These are phyloP conservation scores for Triplophysa dalaica DNA, from an alignment of 2,113 vertebrate genomes.

Conservation along the genomic window DNA sequence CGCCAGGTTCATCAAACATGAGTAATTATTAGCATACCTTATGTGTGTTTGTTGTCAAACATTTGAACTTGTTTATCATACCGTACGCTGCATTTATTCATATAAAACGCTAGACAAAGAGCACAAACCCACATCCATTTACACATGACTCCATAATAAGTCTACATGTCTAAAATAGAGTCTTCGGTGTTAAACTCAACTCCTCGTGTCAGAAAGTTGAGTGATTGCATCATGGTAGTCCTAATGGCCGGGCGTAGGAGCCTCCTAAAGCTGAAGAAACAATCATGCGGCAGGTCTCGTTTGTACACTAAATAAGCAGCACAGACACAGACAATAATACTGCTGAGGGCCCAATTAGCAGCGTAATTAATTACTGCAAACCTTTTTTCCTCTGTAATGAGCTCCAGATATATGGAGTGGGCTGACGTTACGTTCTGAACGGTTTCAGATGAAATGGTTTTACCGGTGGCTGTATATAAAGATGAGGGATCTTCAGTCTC, in stretches of 20 bases:
- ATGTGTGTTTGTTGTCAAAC: too few relatives aligned
- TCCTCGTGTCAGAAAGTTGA: constrained; percentile 23
- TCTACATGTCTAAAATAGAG: too few relatives aligned
- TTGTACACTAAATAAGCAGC: constrained; percentile 50
- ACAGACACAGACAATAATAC: constrained; percentile 49
- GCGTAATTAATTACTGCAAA: constrained; percentile 48
- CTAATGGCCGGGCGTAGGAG: constrained; percentile 36
- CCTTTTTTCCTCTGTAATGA: constrained; percentile 50
- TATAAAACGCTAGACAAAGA: too few relatives aligned
- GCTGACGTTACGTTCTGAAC: constrained; percentile 43
- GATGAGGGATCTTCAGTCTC: constrained; percentile 40
- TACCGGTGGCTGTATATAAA: constrained; percentile 39
- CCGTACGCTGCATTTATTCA: too few relatives aligned
- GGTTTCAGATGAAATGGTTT: constrained; percentile 47
- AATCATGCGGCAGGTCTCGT: constrained; percentile 43
- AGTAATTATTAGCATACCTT: too few relatives aligned
- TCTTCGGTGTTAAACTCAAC: neutral
- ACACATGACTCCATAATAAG: too few relatives aligned
- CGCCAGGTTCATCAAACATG: too few relatives aligned
- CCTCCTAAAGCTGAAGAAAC: constrained; percentile 26
- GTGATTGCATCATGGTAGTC: constrained; percentile 19
- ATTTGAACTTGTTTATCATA: too few relatives aligned
- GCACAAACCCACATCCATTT: too few relatives aligned
- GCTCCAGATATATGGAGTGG: constrained; percentile 46
- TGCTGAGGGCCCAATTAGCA: constrained; percentile 52